Conservation (phyloP, 2,888 invertebrate genomes). For the Scotopteryx bipunctaria region DNA sequence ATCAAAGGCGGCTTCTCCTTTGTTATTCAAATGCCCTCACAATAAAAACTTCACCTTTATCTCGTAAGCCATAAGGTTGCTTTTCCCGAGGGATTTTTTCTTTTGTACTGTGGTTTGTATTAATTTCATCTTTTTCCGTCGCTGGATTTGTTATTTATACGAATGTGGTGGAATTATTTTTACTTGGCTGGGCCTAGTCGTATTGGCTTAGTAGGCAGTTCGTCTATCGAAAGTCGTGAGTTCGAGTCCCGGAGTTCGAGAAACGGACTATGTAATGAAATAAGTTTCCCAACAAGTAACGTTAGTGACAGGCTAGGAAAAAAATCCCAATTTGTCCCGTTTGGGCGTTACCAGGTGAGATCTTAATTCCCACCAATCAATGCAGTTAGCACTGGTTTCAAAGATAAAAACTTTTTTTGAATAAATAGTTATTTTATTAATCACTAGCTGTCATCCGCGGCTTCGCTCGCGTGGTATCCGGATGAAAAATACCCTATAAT, state of each 20-base stretch:
- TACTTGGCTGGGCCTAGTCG: not conserved
- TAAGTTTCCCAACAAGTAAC: too few species aligned
- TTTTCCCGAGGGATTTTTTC: conserved; percentile 27
- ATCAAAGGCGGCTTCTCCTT: conserved; percentile 34
- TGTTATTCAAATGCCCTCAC: conserved; percentile 35
- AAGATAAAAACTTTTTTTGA: too few species aligned
- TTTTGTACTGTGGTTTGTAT: conserved; percentile 42
- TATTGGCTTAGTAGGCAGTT: not conserved
- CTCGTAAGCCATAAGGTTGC: conserved; percentile 19
- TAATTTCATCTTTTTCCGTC: conserved; percentile 45
- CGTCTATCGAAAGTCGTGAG: not conserved
- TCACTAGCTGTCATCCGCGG: too few species aligned
- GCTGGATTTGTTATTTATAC: conserved; percentile 22
- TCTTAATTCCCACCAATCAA: too few species aligned
- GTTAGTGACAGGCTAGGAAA: too few species aligned
- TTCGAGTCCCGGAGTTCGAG: not conserved
- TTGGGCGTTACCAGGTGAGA: too few species aligned
- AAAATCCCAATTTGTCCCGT: too few species aligned
- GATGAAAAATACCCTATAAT: too few species aligned
- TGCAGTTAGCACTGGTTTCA: too few species aligned
- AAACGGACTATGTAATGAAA: too few species aligned
- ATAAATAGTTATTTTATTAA: too few species aligned
- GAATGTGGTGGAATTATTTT: not conserved
- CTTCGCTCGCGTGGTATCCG: too few species aligned
- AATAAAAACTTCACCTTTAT: conserved; percentile 22